Evolutionary conservation across 2,888 invertebrate species (phyloP).

Genomic region (Cantharis rufa): DNA sequence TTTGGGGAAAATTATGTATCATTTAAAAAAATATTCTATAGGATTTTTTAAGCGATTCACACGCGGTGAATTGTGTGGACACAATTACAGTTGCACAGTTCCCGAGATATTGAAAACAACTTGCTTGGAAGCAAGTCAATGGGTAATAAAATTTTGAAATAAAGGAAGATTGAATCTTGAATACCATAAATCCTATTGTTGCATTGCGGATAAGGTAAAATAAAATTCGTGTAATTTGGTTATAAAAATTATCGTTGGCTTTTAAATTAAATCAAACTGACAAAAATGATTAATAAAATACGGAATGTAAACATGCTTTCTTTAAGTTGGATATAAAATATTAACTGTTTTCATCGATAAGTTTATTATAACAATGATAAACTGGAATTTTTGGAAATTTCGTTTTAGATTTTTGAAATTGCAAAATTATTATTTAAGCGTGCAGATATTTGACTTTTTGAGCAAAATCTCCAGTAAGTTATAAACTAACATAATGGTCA

Average conservation of each 20-base stretch:
- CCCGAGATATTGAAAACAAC: neutral
- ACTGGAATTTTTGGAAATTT: neutral
- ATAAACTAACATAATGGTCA: neutral
- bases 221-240: neutral
- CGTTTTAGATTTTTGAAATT: neutral
- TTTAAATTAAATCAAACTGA: neutral
- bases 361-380: neutral
- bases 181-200: neutral
- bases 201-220: neutral
- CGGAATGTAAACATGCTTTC: slow-evolving; percentile 1
- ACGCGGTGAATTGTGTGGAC: too few relatives aligned
- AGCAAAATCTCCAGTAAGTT: neutral
- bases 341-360: neutral
- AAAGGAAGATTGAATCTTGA: neutral
- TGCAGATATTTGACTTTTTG: neutral
- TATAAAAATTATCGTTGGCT: neutral
- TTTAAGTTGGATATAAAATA: neutral
- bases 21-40: too few relatives aligned
- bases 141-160: neutral
- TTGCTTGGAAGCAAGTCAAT: neutral
- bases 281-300: slow-evolving; percentile 1
- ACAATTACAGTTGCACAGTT: neutral
- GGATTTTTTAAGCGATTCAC: too few relatives aligned
- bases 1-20: too few relatives aligned
- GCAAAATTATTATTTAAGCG: neutral